Evolutionary conservation across 2,888 invertebrate species (phyloP), one percentile per base, ranked within the genome.

Genomic region (Scelioninae gen. 1): DNA sequence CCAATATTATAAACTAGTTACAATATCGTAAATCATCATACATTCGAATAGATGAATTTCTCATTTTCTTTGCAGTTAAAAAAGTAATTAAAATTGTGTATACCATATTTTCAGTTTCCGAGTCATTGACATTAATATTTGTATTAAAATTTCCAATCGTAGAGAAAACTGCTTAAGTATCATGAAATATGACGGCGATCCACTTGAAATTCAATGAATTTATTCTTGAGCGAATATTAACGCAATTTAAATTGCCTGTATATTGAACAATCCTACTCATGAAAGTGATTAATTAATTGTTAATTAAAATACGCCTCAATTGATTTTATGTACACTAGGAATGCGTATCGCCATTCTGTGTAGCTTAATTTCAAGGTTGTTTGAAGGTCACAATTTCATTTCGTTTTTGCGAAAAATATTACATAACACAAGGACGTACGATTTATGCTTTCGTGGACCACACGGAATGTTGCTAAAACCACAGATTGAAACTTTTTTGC

Each of bases 241-340:
- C 15, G 56, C 38, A 34, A 38, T 38, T 9, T 16, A 1, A 11
- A 56, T 38, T 38, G 34, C 56, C 56, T 15, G 38, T 56, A 56
- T n/a, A 38, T 38, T 38, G 51, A 51, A 55, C 34, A 34, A 55
- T 55, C 29, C 5, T 53, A 5, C 56, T 38, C 56, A 13, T 16
- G 38, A 56, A 56, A 38, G 6, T 34, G 56, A 56, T 38, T 56
- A 32, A 55, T 55, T 45, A 53, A 53, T 53, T 53, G 53, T 53
- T 53, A 31, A 53, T 53, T 29, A 53, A 31, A 53, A 53, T 9
- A 53, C 53, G 13, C 5, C 3, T 53, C 31, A 53, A 31, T 31
- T 53, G 53, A 29, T 51, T 23, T 51, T 5, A 5, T 10, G 49
- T 4, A 11, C 5, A 29, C 10, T 8, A 3, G 40, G 10, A 51